These are phyloP conservation scores for Pseudobourletiella spinata DNA, from an alignment of 1,140 invertebrate species.

Conservation along the genomic window DNA sequence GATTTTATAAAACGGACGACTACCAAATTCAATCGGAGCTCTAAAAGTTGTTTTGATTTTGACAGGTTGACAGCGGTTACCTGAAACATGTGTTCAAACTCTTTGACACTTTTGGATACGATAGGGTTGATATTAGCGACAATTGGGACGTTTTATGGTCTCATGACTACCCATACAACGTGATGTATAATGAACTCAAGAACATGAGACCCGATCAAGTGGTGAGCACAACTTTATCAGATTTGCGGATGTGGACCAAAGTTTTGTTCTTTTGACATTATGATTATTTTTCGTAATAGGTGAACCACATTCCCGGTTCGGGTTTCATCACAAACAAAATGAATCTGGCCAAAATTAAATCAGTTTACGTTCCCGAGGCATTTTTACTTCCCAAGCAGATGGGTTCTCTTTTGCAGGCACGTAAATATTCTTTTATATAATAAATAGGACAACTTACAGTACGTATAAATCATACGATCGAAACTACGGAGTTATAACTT, in stretches of 20 bases:
- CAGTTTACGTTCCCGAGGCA: constrained; percentile 70
- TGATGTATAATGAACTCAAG: constrained; percentile 50
- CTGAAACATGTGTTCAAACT: constrained; percentile 69
- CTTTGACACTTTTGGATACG: constrained; percentile 61
- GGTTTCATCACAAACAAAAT: constrained; percentile 94
- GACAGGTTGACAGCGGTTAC: constrained; percentile 52
- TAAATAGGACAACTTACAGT: too few relatives aligned
- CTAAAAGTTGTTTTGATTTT: not conserved
- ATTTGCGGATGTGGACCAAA: too few relatives aligned
- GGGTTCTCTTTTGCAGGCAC: not conserved
- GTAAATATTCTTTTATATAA: too few relatives aligned
- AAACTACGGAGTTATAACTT: too few relatives aligned
- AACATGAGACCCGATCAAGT: constrained; percentile 62
- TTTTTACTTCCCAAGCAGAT: constrained; percentile 74
- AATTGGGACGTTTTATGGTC: constrained; percentile 84
- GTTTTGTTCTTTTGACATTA: not conserved
- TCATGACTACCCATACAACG: constrained; percentile 81
- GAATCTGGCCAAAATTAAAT: constrained; percentile 66
- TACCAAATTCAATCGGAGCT: not conserved
- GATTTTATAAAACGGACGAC: not conserved
- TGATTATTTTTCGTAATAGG: constrained; percentile 43
- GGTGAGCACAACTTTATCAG: too few relatives aligned
- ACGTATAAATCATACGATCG: too few relatives aligned
- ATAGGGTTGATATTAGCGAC: constrained; percentile 46
- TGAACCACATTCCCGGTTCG: constrained; percentile 92